Conservation (phyloP, 35 echinoderm and acorn worm species). For the Amphiura filiformis region DNA sequence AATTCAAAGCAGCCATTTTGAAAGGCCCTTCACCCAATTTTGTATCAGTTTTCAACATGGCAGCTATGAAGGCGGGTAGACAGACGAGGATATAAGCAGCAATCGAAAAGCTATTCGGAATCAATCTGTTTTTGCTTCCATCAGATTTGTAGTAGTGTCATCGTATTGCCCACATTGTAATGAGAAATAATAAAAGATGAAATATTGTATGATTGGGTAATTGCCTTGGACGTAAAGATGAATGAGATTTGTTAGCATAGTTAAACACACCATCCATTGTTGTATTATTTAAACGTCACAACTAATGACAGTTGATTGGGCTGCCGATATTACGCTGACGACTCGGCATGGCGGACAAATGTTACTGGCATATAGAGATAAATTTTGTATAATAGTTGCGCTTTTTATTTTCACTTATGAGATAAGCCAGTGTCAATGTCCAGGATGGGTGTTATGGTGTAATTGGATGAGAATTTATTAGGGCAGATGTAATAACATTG, state of each 20-base stretch:
- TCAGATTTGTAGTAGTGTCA: background rate
- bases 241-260: constrained; percentile 5
- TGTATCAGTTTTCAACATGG: too few species aligned
- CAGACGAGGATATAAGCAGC: too few species aligned
- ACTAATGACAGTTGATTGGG: background rate
- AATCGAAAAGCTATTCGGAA: background rate
- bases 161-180: background rate
- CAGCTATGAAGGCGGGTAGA: too few species aligned
- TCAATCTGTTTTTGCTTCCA: background rate
- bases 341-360: too few species aligned
- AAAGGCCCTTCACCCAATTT: too few species aligned
- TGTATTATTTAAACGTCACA: background rate
- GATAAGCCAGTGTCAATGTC: background rate
- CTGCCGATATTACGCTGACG: background rate
- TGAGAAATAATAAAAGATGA: constrained; percentile 13
- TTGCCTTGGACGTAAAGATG: background rate
- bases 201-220: background rate
- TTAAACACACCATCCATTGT: constrained; percentile 1
- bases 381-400: too few species aligned
- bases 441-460: background rate
- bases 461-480: background rate
- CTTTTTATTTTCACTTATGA: too few species aligned
- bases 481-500: background rate
- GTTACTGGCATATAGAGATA: too few species aligned
- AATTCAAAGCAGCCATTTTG: too few species aligned